Conservation (phyloP, 2,888 invertebrate species). For the Spilosoma lubricipeda region DNA sequence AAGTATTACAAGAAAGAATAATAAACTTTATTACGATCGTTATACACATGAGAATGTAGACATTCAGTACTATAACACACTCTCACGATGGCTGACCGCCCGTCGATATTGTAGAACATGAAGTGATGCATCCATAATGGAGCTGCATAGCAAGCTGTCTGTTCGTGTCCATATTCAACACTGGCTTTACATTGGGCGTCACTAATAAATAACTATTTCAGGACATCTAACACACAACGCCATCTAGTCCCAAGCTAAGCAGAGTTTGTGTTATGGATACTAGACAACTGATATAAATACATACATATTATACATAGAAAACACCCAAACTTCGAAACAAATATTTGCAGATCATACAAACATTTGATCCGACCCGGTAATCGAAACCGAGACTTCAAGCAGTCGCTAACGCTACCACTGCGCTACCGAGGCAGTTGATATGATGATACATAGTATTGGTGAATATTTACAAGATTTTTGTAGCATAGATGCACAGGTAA, state of each 20-base stretch:
- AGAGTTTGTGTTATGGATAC: no score
- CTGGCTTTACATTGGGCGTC: neutral
- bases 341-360: no score
- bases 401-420: no score
- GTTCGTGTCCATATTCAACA: neutral
- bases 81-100: neutral
- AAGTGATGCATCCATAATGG: conserved; percentile 1
- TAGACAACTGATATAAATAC: no score
- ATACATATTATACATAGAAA: no score
- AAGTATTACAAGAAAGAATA: neutral
- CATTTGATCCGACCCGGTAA: no score
- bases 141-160: neutral
- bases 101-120: neutral
- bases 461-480: neutral
- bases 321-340: no score
- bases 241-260: no score
- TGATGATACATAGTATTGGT: neutral
- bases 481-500: neutral
- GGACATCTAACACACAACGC: no score
- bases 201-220: no score
- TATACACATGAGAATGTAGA: neutral
- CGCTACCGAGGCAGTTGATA: no score
- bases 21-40: neutral
- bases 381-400: no score
- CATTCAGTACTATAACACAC: neutral